Conservation (phyloP, 1,140 invertebrate genomes). For the Gryllus bimaculatus region DNA sequence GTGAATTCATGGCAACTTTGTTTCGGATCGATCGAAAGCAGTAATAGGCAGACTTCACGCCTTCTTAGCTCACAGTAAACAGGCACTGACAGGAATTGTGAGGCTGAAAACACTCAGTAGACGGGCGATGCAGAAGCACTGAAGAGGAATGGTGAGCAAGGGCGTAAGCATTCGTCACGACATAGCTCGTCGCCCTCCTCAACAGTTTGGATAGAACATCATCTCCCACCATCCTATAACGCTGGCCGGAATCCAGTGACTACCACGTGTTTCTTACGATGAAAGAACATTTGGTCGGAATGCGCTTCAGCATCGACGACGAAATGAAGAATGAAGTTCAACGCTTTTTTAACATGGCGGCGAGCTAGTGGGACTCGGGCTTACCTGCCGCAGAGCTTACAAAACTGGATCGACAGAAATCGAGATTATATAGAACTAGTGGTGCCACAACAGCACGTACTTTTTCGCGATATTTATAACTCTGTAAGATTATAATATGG, state of each 20-base stretch:
- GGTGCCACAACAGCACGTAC: no score
- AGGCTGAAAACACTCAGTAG: no score
- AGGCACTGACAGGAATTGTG: no score
- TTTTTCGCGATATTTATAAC: no score
- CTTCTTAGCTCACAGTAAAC: no score
- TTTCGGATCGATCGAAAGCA: no score
- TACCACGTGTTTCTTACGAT: conserved; percentile 32
- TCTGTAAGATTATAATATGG: no score
- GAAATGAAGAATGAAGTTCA: conserved; percentile 21
- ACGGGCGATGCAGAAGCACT: no score
- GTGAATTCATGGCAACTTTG: no score
- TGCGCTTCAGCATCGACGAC: conserved; percentile 19
- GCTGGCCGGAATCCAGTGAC: conserved; percentile 36
- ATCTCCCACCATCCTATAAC: conserved; percentile 35
- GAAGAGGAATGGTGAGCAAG: conserved; percentile 9
- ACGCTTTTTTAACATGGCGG: conserved; percentile 17
- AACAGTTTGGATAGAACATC: conserved; percentile 30
- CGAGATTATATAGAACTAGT: conserved; percentile 23
- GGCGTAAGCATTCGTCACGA: conserved; percentile 10
- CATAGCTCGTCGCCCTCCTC: background rate
- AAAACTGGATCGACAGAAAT: conserved; percentile 26
- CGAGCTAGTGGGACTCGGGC: conserved; percentile 15
- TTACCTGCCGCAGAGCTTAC: conserved; percentile 25
- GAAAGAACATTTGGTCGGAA: conserved; percentile 23
- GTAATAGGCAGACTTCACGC: no score